Evolutionary conservation across 2,797 vertebrate species (phyloP).

Genomic region (Pagetopsis macropterus): DNA sequence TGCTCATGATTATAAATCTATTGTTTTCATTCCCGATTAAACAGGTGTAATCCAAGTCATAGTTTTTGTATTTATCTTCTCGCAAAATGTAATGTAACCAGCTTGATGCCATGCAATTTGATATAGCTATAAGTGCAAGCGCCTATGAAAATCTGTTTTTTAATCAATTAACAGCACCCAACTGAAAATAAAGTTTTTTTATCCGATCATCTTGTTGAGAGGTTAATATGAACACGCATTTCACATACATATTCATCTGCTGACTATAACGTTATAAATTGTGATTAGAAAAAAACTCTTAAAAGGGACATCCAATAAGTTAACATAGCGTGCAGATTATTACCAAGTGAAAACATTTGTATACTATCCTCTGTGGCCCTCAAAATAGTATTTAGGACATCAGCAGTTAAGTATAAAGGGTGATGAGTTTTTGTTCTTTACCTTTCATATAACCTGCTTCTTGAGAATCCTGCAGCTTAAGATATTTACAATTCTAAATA

Average conservation of each 20-base stretch:
- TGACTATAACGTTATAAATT: no score
- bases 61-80: no score
- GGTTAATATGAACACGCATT: not conserved
- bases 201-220: no score
- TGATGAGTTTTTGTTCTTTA: no score
- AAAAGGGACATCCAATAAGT: not conserved
- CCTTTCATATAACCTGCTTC: not conserved
- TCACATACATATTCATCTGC: not conserved
- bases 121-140: not conserved
- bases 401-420: no score
- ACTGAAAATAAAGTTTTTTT: not conserved
- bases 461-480: not conserved
- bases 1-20: not conserved
- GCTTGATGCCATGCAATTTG: not conserved
- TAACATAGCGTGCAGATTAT: not conserved
- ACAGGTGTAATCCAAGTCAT: not conserved
- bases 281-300: not conserved
- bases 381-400: not conserved
- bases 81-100: no score
- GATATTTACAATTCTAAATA: not conserved
- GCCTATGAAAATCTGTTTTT: not conserved
- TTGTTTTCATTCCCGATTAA: not conserved
- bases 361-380: not conserved
- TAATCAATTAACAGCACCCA: not conserved
- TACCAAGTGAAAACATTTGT: not conserved